phyloP scores from a whole-genome alignment of 1,140 invertebrate genomes.

The Drosophila nikananu region DNA sequence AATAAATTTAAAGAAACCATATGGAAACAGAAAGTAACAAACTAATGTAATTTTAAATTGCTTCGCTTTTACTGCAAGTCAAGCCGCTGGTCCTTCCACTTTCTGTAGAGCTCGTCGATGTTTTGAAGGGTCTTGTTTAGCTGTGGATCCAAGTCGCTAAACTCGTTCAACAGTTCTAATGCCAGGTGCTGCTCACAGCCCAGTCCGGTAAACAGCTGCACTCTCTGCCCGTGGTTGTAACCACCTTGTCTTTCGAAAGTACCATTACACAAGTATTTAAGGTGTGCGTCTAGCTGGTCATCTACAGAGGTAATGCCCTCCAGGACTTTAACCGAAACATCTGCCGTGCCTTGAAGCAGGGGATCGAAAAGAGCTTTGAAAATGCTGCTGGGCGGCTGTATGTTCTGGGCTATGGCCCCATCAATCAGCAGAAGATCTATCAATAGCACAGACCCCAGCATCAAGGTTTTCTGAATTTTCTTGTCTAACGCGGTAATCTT shows the following conservation, averaged over 20 bases:
- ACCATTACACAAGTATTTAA: not conserved
- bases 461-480: not conserved
- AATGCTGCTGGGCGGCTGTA: not conserved
- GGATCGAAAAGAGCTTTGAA: not conserved
- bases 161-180: not conserved
- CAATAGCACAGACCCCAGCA: not conserved
- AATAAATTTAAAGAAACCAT: not conserved
- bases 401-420: not conserved
- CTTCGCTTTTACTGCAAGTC: not conserved
- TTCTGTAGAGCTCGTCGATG: slow-evolving; percentile 7
- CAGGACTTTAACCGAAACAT: not conserved
- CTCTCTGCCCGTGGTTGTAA: not conserved
- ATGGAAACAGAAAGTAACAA: too few relatives aligned
- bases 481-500: not conserved
- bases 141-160: not conserved
- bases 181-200: too few relatives aligned
- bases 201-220: not conserved
- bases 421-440: not conserved
- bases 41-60: not conserved
- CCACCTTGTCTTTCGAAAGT: not conserved
- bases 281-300: not conserved
- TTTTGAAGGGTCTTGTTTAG: not conserved
- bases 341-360: not conserved
- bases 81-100: not conserved
- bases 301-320: not conserved